These are phyloP conservation scores for Halichoerus grypus DNA, from an alignment of 2,113 vertebrate genomes.

Conservation along the genomic window DNA sequence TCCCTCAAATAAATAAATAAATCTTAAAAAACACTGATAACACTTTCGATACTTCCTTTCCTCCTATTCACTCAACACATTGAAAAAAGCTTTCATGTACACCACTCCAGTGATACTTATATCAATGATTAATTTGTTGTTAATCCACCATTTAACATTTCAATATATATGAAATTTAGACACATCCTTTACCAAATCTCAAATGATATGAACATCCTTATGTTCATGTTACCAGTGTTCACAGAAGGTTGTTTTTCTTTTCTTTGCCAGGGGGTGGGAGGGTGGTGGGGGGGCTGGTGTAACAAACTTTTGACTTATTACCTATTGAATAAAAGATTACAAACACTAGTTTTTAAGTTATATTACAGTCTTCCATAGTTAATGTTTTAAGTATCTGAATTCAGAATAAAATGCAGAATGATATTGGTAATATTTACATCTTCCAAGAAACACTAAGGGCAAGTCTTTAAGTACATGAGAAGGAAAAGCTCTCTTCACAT, in stretches of 20 bases:
- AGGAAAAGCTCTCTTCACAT: background rate
- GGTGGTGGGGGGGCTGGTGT: accelerated
- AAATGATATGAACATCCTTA: background rate
- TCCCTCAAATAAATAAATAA: background rate
- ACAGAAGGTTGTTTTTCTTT: background rate
- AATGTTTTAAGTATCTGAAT: conserved; percentile 30
- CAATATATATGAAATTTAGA: conserved; percentile 22
- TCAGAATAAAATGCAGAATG: background rate
- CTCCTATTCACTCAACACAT: background rate
- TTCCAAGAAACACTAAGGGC: conserved; percentile 37
- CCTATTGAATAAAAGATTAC: background rate
- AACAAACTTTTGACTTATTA: background rate
- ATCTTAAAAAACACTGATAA: background rate
- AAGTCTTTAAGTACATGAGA: conserved; percentile 24
- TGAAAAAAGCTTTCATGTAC: background rate
- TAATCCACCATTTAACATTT: background rate
- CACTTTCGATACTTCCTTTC: background rate
- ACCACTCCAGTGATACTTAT: background rate
- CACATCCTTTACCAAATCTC: background rate
- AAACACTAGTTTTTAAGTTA: conserved; percentile 44
- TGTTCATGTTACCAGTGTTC: background rate
- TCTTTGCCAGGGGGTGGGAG: accelerated
- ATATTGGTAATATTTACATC: background rate
- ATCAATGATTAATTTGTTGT: background rate
- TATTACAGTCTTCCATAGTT: conserved; percentile 3